phyloP scores from a whole-genome alignment of 2,113 vertebrate species.

The Tragelaphus strepsiceros region DNA sequence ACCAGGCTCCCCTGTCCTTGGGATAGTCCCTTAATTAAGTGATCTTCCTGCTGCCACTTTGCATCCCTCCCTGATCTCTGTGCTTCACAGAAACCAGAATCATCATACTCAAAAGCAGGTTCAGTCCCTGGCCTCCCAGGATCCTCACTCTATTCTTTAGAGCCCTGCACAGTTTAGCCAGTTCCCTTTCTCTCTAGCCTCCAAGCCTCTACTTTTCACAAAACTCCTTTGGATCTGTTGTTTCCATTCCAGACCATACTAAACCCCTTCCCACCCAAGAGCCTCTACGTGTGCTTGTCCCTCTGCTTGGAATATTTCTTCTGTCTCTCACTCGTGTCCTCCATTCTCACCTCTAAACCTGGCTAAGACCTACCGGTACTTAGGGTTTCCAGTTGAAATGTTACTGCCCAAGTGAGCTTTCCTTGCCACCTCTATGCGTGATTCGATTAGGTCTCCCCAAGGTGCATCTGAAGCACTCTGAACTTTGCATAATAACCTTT shows the following conservation, averaged over 20 bases:
- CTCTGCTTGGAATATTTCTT: neutral
- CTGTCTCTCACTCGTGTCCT: neutral
- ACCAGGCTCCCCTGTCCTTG: no score
- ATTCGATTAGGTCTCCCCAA: neutral
- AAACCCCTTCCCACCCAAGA: neutral
- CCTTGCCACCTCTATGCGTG: neutral
- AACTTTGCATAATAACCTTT: neutral
- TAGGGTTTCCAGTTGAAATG: neutral
- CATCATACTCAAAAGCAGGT: neutral
- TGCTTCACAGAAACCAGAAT: neutral
- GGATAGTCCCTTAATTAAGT: neutral
- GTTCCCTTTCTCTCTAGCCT: neutral
- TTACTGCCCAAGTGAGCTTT: neutral
- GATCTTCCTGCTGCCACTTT: neutral
- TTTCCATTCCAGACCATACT: neutral
- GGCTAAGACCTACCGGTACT: neutral
- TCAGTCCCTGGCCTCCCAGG: neutral
- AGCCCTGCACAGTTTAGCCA: neutral
- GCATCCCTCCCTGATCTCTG: neutral
- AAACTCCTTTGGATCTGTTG: neutral
- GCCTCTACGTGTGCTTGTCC: rapidly evolving
- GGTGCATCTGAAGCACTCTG: neutral
- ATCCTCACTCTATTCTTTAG: neutral
- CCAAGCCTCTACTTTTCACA: neutral
- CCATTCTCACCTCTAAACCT: neutral